Conservation (phyloP, 2,888 invertebrate genomes). For the Catonia carolina region DNA sequence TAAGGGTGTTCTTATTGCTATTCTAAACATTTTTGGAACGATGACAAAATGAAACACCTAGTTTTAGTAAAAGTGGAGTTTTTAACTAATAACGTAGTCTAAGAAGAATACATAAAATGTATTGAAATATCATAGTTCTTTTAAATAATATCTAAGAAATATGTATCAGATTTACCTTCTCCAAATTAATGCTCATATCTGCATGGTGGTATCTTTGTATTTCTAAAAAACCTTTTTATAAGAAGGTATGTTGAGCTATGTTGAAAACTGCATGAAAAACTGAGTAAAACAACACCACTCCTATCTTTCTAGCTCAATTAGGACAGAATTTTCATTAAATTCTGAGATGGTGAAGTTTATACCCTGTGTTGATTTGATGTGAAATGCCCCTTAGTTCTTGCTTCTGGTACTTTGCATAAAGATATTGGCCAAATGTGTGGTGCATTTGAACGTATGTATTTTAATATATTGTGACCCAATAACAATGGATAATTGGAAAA, state of each 20-base stretch:
- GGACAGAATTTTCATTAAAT: too few species aligned
- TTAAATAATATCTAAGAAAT: slow-evolving; percentile 41
- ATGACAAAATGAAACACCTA: slow-evolving; percentile 33
- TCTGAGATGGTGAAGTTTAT: too few species aligned
- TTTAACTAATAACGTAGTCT: too few species aligned
- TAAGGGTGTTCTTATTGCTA: slow-evolving; percentile 31
- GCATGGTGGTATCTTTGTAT: slow-evolving; percentile 57
- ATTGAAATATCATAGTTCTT: slow-evolving; percentile 47
- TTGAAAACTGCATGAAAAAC: too few species aligned
- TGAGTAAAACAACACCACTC: too few species aligned
- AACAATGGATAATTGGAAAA: slow-evolving; percentile 59
- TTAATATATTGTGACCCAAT: slow-evolving; percentile 56
- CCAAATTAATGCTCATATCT: slow-evolving; percentile 52
- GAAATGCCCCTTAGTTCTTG: slow-evolving; percentile 51
- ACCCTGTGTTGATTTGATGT: too few species aligned
- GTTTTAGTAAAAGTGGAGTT: too few species aligned
- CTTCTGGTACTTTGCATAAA: slow-evolving; percentile 57
- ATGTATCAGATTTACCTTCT: slow-evolving; percentile 20
- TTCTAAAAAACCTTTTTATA: too few species aligned
- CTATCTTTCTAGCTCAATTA: too few species aligned
- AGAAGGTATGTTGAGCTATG: too few species aligned
- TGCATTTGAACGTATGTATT: slow-evolving; percentile 59
- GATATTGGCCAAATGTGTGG: slow-evolving; percentile 47
- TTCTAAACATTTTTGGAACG: slow-evolving; percentile 51
- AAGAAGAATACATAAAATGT: slow-evolving; percentile 40